A percentile compares a stretch with the other conserved stretches of the same genome.
phyloP scores from a whole-genome alignment of 2,888 invertebrate species.

The Noctuana brunneofusca region DNA sequence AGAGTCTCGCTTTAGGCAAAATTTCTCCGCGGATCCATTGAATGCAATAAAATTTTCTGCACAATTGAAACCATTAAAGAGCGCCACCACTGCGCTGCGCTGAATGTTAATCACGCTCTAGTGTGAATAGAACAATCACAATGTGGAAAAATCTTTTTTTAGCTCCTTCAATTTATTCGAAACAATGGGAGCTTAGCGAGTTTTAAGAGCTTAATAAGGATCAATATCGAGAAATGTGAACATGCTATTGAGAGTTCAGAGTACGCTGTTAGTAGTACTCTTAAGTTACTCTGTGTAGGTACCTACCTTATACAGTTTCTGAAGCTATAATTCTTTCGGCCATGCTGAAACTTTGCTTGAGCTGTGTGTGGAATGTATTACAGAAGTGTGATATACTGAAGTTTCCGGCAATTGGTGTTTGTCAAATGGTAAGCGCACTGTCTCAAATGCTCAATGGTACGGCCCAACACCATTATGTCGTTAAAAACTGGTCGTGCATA shows the following conservation, averaged over 20 bases:
- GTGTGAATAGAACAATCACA: constrained; percentile 78
- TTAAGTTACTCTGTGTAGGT: too few species aligned
- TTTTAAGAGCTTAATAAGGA: constrained; percentile 13
- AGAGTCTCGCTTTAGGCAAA: constrained; percentile 54
- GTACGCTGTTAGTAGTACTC: too few species aligned
- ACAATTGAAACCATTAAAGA: constrained; percentile 80
- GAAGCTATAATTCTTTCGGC: too few species aligned
- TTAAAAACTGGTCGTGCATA: too few species aligned
- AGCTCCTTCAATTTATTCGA: constrained; percentile 56
- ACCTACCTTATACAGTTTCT: too few species aligned
- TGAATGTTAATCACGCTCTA: constrained; percentile 76
- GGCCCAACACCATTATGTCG: too few species aligned
- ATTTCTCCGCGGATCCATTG: constrained; percentile 67
- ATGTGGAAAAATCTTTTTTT: constrained; percentile 61
- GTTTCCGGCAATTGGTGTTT: too few species aligned
- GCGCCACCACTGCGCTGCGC: constrained; percentile 52
- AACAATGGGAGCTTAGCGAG: constrained; percentile 49
- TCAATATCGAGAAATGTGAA: neutral
- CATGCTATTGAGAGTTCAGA: neutral
- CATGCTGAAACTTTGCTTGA: too few species aligned
- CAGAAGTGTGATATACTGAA: too few species aligned
- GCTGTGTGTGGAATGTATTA: too few species aligned
- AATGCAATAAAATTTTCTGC: constrained; percentile 81
- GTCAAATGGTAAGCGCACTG: too few species aligned
- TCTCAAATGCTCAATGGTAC: too few species aligned